Evolutionary conservation across 2,888 invertebrate species (phyloP).

Genomic region (Tipula unca): DNA sequence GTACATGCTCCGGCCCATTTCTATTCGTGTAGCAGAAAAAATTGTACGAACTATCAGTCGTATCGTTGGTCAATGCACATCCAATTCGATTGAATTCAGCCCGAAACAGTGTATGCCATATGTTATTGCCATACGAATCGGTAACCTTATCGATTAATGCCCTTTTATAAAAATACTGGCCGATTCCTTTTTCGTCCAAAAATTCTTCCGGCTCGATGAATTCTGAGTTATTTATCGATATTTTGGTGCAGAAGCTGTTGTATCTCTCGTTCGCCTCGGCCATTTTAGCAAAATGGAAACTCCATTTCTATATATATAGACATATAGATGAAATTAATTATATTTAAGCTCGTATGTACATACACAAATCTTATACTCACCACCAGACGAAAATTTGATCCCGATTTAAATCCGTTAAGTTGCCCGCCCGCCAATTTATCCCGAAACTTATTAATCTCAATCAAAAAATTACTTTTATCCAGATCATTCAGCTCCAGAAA

Average conservation of each 20-base stretch:
- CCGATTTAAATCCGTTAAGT: not conserved
- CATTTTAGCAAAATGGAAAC: not conserved
- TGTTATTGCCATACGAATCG: not conserved
- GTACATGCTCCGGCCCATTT: not conserved
- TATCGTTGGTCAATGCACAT: not conserved
- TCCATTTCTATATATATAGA: not conserved
- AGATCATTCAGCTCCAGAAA: not conserved
- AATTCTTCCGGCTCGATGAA: not conserved
- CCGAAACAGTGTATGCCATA: not conserved
- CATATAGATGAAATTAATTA: not conserved
- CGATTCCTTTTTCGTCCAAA: not conserved
- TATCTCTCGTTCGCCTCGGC: not conserved
- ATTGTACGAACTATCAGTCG: not conserved
- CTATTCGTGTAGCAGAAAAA: not conserved
- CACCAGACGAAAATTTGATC: not conserved
- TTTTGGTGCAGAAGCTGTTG: not conserved
- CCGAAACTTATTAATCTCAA: not conserved
- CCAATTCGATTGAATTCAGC: not conserved
- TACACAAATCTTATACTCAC: not conserved
- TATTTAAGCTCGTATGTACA: not conserved
- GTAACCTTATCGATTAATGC: not conserved
- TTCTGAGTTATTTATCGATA: not conserved
- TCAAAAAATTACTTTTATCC: not conserved
- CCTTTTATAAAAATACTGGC: not conserved
- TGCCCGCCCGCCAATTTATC: not conserved